These are phyloP conservation scores for Dinoponera quadriceps DNA, from an alignment of 1,140 invertebrate species.

Conservation along the genomic window DNA sequence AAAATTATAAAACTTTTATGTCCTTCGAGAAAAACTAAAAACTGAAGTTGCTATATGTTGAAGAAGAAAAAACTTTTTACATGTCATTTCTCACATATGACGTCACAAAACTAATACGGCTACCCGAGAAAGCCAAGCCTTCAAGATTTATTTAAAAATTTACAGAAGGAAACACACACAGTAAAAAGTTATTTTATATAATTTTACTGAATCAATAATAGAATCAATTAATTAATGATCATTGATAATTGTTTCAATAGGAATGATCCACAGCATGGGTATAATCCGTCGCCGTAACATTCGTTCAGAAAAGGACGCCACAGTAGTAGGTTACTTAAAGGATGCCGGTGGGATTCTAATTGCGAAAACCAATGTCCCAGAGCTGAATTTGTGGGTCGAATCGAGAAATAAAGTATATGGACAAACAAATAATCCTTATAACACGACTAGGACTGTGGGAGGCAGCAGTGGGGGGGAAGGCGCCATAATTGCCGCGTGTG, in stretches of 20 bases:
- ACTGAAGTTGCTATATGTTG: too few relatives aligned
- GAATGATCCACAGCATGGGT: constrained; percentile 90
- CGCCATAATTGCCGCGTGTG: constrained; percentile 90
- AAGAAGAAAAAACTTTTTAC: too few relatives aligned
- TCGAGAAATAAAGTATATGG: constrained; percentile 96
- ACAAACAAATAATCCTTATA: constrained; percentile 96
- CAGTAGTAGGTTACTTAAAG: constrained; percentile 90
- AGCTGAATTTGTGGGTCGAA: constrained; percentile 95
- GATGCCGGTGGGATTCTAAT: constrained; percentile 95
- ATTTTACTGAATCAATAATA: constrained; percentile 3
- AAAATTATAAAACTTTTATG: too few relatives aligned
- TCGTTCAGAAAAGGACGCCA: constrained; percentile 90
- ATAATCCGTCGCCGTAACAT: constrained; percentile 86
- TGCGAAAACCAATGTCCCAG: constrained; percentile 97
- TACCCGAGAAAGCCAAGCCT: not conserved
- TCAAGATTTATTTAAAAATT: constrained; percentile 4
- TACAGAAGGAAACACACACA: not conserved
- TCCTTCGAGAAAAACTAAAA: too few relatives aligned
- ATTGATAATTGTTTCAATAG: constrained; percentile 81
- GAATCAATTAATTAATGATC: constrained; percentile 87
- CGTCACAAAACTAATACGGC: too few relatives aligned
- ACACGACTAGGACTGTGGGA: constrained; percentile 92
- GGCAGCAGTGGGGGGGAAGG: constrained; percentile 95
- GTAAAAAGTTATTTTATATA: constrained; percentile 21
- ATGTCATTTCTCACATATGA: too few relatives aligned